Conservation (phyloP, 2,888 invertebrate genomes). For the Drosophila koepferae region DNA sequence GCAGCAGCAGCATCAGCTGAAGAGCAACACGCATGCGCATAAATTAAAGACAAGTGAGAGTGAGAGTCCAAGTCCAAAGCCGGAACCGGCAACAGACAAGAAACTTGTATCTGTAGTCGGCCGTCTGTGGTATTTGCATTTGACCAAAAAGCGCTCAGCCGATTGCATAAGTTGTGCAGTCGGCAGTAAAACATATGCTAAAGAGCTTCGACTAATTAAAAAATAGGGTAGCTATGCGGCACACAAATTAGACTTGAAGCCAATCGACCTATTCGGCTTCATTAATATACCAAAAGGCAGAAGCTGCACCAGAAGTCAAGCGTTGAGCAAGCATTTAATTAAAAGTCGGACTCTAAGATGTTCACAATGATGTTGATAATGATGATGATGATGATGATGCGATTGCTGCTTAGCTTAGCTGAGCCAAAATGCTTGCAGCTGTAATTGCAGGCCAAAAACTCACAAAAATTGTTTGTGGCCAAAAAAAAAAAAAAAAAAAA, state of each 20-base stretch:
- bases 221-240: constrained; percentile 14
- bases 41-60: constrained; percentile 58
- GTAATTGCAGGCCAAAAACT: constrained; percentile 50
- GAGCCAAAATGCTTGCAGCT: constrained; percentile 6
- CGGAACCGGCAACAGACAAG: constrained; percentile 14
- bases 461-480: constrained; percentile 58
- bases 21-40: constrained; percentile 46
- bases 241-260: constrained; percentile 48
- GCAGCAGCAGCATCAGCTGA: constrained; percentile 2
- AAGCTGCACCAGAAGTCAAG: constrained; percentile 44
- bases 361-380: background rate
- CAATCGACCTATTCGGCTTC: constrained; percentile 44
- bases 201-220: constrained; percentile 56
- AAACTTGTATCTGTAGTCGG: constrained; percentile 6
- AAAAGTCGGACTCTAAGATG: constrained; percentile 23
- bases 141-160: constrained; percentile 24
- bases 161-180: constrained; percentile 44
- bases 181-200: constrained; percentile 51
- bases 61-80: constrained; percentile 43
- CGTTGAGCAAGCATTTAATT: constrained; percentile 69
- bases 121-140: constrained; percentile 38
- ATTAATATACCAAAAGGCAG: constrained; percentile 32
- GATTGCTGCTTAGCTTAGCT: background rate
- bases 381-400: constrained; percentile 1
- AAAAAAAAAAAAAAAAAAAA: constrained; percentile 32